Evolutionary conservation across 1,140 invertebrate species (phyloP), one percentile per base, ranked within the genome.

Genomic region (Hylaeus volcanicus): DNA sequence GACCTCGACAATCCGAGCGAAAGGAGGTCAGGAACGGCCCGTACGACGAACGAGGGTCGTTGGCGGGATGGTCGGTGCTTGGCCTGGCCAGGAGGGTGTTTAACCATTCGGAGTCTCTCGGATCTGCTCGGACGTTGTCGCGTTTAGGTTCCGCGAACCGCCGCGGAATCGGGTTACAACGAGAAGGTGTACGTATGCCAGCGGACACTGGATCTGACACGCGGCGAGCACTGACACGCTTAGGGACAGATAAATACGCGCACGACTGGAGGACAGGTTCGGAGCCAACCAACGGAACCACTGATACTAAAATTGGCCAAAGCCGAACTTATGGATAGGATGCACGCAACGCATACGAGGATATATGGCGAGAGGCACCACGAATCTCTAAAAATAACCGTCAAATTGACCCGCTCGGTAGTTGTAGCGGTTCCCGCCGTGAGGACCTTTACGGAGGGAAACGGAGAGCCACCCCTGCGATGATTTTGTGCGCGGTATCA

Each of bases 21-120:
- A 92, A 92, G 85, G 90, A 90, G 91, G 91, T 92, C 91, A 92
- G 91, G 90, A 89, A 92, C 91, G 90, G 85, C 89, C 81, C 82
- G 86, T 76, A 85, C 88, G 85, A 80, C n/a, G 79, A 75, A 78
- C 73, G 70, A 78, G 84, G 84, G 85, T 74, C 63, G 84, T 76
- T 26, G 84, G 74, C 68, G 84, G 69, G 66, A 73, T 53, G 60
- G 70, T 74, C 3, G 14, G 3, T 39, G 11, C 74, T 82, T 68
- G 80, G 79, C 69, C 74, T 66, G 72, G 39, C 71, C 60, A 41
- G 74, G 75, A 51, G 51, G 51, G 51, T 51, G 51, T 51, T 51
- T 11, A 11, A 51, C 51, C 51, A 9, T 69, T 89, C 89, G 89
- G 86, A 74, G 48, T 83, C 11, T 53, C 71, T 89, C 88, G 89